Evolutionary conservation across 2,888 invertebrate genomes (phyloP), one percentile per base, ranked within the genome.

Genomic region (Frankliniella fusca): DNA sequence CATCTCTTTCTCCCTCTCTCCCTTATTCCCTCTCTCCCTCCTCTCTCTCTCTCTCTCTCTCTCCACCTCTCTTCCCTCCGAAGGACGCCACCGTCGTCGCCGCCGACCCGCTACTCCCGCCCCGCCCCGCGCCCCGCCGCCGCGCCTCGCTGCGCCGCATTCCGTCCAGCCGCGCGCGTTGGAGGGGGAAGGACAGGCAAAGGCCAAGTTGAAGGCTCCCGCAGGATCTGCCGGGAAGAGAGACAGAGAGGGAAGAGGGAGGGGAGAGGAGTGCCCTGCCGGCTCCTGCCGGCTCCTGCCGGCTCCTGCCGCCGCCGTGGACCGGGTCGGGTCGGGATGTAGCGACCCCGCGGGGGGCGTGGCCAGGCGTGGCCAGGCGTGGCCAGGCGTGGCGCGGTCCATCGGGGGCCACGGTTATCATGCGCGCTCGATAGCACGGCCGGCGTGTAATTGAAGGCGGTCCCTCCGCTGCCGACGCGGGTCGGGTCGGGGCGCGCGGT

Each of bases 121-220:
- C 54, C 54, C 54, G 15, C 54, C 54, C 15, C 54, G 12, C 54
- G 20, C 20, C 20, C 54, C 54, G 15, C 23, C 70, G 70, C 70
- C 70, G 70, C 70, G 70, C 70, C 70, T 11, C 27, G 12, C 23
- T 11, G 70, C 23, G 27, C 27, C 27, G 70, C 70, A 61, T 61
- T 61, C 61, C 61, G 61, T 18, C 61, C 61, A n/a, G 61, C 15
- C 61, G 38, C 5, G 38, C 5, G 61, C 15, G 10, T 27, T 27
- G 70, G 27, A 61, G 23, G 27, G 27, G 70, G 70, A 12, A 27
- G 70, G 70, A 27, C 70, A 70, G 70, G 70, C 70, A 76, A 76
- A 76, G 70, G 70, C 70, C 70, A 76, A 76, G 70, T 76, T 76
- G 70, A 76, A 76, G 70, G 70, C 70, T 76, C 70, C 27, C 54